Conservation (phyloP, 2,113 vertebrate species). For the Neomonachus schauinslandi region DNA sequence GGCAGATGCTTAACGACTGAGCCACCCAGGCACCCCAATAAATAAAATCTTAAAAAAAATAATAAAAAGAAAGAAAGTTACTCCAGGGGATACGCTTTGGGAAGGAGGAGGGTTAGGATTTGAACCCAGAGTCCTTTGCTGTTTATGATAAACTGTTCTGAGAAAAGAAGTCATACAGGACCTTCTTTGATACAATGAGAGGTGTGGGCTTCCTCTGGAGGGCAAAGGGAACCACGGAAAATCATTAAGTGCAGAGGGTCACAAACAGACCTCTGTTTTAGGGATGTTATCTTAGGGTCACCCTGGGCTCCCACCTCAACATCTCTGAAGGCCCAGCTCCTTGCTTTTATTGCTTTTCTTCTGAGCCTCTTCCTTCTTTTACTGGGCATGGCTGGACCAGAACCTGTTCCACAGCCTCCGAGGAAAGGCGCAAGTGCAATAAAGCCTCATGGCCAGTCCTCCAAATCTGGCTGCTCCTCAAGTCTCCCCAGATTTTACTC, state of each 20-base stretch:
- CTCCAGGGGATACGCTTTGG: slow-evolving; percentile 43
- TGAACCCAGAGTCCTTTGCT: background rate
- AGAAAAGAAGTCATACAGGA: background rate
- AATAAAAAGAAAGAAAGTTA: slow-evolving; percentile 63
- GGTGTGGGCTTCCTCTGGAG: background rate
- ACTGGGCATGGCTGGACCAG: background rate
- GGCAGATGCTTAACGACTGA: too few species aligned
- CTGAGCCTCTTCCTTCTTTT: background rate
- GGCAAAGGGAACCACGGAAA: background rate
- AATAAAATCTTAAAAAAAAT: too few species aligned
- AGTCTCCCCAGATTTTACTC: background rate
- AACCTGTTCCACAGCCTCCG: background rate
- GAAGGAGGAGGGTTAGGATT: background rate
- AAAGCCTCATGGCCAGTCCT: background rate
- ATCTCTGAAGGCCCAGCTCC: background rate
- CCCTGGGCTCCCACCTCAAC: background rate
- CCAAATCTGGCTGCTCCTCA: background rate
- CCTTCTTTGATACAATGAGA: background rate
- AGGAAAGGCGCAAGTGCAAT: background rate
- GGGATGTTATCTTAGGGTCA: background rate
- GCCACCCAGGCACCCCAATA: too few species aligned
- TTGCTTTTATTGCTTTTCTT: background rate
- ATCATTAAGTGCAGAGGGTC: background rate
- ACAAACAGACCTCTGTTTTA: background rate
- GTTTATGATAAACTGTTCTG: background rate